Evolutionary conservation across 2,797 vertebrate species (phyloP).

Genomic region (Phalanger gymnotis): DNA sequence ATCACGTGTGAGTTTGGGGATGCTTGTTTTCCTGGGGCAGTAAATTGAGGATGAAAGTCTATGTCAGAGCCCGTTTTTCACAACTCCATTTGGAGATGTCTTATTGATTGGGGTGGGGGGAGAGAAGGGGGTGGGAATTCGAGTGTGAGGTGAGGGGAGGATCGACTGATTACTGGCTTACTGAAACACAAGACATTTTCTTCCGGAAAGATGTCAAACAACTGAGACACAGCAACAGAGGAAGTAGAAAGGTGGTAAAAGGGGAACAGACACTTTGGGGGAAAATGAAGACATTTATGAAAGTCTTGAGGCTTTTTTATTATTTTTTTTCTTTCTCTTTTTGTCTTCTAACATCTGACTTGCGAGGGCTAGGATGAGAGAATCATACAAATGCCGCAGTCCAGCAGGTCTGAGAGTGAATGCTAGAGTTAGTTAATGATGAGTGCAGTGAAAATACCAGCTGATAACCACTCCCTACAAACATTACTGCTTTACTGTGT

Average conservation of each 20-base stretch:
- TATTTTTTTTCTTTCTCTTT: conserved; percentile 14
- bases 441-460: conserved; percentile 88
- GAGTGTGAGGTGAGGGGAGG: conserved; percentile 85
- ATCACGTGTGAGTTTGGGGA: conserved; percentile 82
- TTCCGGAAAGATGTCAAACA: conserved; percentile 86
- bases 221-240: conserved; percentile 84
- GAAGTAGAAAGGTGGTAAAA: conserved; percentile 85
- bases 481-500: conserved; percentile 85
- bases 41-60: conserved; percentile 81
- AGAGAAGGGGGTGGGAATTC: conserved; percentile 83
- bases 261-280: conserved; percentile 81
- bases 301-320: conserved; percentile 74
- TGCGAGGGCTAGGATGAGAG: conserved; percentile 86
- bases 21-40: conserved; percentile 84
- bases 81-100: conserved; percentile 85
- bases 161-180: conserved; percentile 81
- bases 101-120: conserved; percentile 84
- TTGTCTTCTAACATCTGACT: conserved; percentile 84
- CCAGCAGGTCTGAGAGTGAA: conserved; percentile 88
- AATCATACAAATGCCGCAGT: conserved; percentile 88
- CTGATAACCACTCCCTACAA: conserved; percentile 87
- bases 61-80: conserved; percentile 84
- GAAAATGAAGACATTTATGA: conserved; percentile 83
- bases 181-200: conserved; percentile 84
- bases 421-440: conserved; percentile 89